Conservation (phyloP, 2,797 vertebrate genomes). For the Hybognathus amarus region DNA sequence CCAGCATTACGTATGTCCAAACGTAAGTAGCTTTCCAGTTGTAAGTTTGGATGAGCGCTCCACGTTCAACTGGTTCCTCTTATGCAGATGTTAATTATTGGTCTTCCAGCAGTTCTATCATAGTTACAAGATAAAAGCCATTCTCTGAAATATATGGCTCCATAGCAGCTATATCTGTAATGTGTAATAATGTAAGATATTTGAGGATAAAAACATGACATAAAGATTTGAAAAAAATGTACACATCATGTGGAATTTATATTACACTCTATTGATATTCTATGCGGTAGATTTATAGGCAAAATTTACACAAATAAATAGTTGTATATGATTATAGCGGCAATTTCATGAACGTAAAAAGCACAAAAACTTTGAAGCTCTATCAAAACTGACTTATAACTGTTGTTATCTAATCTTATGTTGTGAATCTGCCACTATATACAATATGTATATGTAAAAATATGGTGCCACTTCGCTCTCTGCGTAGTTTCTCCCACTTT, state of each 20-base stretch:
- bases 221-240: slow-evolving; percentile 70
- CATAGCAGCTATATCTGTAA: slow-evolving; percentile 55
- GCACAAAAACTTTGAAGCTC: slow-evolving; percentile 53
- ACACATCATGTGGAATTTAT: slow-evolving; percentile 64
- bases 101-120: slow-evolving; percentile 19
- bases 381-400: slow-evolving; percentile 48
- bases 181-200: slow-evolving; percentile 54
- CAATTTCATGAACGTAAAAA: slow-evolving; percentile 62
- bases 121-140: slow-evolving; percentile 58
- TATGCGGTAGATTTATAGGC: slow-evolving; percentile 49
- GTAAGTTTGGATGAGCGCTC: neutral
- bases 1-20: slow-evolving; percentile 34
- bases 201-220: slow-evolving; percentile 65
- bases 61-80: slow-evolving; percentile 14
- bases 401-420: slow-evolving; percentile 43
- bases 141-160: slow-evolving; percentile 61
- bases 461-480: slow-evolving; percentile 23
- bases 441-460: slow-evolving; percentile 46
- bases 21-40: slow-evolving; percentile 20
- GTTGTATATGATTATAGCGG: slow-evolving; percentile 69
- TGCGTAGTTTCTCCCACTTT: slow-evolving; percentile 33
- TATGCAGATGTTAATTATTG: slow-evolving; percentile 4
- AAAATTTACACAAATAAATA: slow-evolving; percentile 56
- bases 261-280: slow-evolving; percentile 63
- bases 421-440: slow-evolving; percentile 41